Conservation (phyloP, 1,140 invertebrate genomes). For the Aphis craccivora region DNA sequence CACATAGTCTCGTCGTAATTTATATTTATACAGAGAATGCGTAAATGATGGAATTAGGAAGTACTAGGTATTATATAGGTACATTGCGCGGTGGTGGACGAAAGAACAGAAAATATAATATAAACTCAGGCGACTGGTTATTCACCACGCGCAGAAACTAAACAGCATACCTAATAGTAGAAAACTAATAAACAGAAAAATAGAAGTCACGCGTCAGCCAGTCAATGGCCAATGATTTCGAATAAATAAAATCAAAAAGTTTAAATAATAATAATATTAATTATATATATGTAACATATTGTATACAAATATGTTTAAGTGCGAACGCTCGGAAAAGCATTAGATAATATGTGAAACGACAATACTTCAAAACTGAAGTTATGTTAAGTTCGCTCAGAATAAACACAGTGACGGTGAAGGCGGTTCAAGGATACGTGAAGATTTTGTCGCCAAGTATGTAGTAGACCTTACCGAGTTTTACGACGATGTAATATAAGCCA, state of each 20-base stretch:
- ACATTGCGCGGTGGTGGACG: background rate
- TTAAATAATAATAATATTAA: background rate
- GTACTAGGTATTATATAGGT: background rate
- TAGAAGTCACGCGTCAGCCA: background rate
- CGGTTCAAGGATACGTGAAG: slow-evolving; percentile 2
- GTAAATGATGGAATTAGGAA: background rate
- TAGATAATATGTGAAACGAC: background rate
- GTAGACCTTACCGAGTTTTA: background rate
- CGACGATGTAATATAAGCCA: background rate
- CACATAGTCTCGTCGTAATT: background rate
- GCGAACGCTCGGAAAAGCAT: background rate
- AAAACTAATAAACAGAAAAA: background rate
- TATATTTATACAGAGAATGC: background rate
- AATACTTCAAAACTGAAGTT: background rate
- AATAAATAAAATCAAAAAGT: background rate
- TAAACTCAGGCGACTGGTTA: background rate
- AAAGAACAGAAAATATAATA: background rate
- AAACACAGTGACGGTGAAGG: background rate
- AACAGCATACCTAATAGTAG: background rate
- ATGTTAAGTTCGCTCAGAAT: background rate
- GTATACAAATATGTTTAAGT: background rate
- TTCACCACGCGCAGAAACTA: too few relatives aligned
- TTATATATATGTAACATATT: background rate
- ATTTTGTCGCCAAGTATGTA: background rate
- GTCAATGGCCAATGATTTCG: background rate